Conservation (phyloP, 2,113 vertebrate species). For the western clawed frog (Xenopus tropicalis) region DNA sequence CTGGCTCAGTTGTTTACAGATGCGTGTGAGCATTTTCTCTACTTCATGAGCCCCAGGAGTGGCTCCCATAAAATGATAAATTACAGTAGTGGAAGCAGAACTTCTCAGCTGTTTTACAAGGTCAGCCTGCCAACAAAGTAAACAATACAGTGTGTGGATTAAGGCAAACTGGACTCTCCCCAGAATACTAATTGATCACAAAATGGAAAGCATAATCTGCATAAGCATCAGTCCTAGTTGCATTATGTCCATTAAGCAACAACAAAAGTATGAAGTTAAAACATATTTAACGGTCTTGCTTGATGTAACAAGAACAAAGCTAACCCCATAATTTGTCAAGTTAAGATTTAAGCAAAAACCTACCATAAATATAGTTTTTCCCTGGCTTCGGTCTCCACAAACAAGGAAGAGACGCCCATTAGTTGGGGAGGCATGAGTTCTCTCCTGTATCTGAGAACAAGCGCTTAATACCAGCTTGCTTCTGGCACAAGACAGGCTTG, state of each 20-base stretch:
- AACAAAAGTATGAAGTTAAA: too few species aligned
- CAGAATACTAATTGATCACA: too few species aligned
- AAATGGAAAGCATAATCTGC: too few species aligned
- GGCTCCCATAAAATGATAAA: conserved; percentile 75
- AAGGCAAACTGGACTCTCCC: too few species aligned
- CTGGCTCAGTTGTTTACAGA: conserved; percentile 62
- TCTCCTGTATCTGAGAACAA: conserved; percentile 51
- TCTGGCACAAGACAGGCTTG: conserved; percentile 63
- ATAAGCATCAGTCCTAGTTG: too few species aligned
- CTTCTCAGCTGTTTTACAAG: conserved; percentile 59
- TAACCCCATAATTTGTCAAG: too few species aligned
- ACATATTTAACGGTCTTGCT: too few species aligned
- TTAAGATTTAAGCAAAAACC: neutral
- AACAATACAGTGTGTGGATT: neutral
- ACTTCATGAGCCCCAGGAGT: conserved; percentile 70
- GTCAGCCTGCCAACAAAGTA: conserved; percentile 56
- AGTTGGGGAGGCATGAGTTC: conserved; percentile 30
- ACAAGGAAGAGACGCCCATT: conserved; percentile 70
- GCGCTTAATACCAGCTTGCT: conserved; percentile 56
- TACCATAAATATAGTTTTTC: conserved; percentile 81
- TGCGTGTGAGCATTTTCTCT: conserved; percentile 65
- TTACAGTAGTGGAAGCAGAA: conserved; percentile 53
- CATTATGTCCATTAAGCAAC: too few species aligned
- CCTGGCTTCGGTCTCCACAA: conserved; percentile 68
- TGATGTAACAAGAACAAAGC: too few species aligned